phyloP scores from a whole-genome alignment of 2,113 vertebrate species.

The Odobenus rosmarus region DNA sequence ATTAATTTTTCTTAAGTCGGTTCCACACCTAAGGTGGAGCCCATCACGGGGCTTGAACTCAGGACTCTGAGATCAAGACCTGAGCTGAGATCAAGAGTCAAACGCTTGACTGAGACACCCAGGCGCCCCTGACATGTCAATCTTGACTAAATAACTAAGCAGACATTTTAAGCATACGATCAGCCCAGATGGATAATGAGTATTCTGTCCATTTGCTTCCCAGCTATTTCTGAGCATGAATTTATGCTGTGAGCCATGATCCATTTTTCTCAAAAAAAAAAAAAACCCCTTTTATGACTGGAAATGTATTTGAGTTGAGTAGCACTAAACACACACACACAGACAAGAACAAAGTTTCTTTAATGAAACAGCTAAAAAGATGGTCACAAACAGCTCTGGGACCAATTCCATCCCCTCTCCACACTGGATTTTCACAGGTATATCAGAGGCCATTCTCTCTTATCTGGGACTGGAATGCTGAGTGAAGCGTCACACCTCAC shows the following conservation, averaged over 20 bases:
- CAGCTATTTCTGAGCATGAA: background rate
- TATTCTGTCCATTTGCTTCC: background rate
- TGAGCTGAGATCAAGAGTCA: background rate
- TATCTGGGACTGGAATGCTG: background rate
- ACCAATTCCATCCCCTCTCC: background rate
- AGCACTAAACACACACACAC: background rate
- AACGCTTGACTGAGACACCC: background rate
- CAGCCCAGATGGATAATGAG: no score
- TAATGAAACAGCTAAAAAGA: background rate
- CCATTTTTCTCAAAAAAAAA: background rate
- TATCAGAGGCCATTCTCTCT: background rate
- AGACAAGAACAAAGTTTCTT: background rate
- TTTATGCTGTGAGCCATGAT: background rate
- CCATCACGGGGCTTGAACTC: background rate
- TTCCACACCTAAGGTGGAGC: background rate
- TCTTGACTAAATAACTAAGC: background rate
- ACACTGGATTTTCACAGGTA: background rate
- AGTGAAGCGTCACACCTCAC: fast-evolving
- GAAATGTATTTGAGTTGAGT: background rate
- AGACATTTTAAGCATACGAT: background rate
- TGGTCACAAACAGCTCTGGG: background rate
- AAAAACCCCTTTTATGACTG: background rate
- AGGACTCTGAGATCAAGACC: background rate
- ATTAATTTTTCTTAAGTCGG: background rate
- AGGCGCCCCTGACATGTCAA: background rate